Evolutionary conservation across 2,113 vertebrate genomes (phyloP).

Genomic region (Heterocephalus glaber): DNA sequence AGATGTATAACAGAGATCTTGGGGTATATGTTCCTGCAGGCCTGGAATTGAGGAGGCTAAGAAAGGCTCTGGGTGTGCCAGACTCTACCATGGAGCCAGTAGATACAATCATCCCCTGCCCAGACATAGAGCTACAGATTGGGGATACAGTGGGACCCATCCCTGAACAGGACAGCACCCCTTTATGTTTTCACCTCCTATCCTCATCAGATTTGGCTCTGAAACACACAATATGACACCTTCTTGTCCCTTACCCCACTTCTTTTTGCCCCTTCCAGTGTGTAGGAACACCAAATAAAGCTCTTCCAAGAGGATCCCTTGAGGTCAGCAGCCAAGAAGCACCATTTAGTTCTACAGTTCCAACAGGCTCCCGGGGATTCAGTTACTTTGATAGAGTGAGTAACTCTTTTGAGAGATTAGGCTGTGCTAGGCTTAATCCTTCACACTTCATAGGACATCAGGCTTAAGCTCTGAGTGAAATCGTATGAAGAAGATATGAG

Average conservation of each 20-base stretch:
- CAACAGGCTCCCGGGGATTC: neutral
- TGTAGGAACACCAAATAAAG: constrained; percentile 36
- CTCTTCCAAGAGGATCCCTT: neutral
- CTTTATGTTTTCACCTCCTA: no score
- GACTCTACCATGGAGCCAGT: neutral
- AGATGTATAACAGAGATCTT: neutral
- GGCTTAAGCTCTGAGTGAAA: constrained; percentile 23
- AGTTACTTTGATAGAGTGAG: neutral
- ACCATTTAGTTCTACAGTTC: neutral
- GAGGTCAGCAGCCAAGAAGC: constrained; percentile 31
- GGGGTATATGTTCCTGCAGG: neutral
- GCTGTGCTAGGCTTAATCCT: neutral
- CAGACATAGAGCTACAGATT: no score
- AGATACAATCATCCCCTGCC: fast-evolving
- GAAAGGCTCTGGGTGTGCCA: neutral
- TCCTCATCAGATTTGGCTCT: neutral
- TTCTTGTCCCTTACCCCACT: neutral
- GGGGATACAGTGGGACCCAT: neutral
- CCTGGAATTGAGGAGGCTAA: neutral
- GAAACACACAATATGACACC: neutral
- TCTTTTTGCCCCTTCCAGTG: neutral
- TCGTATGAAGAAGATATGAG: neutral
- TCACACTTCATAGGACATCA: neutral
- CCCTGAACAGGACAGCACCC: neutral
- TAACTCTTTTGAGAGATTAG: neutral